A percentile compares a stretch with the other conserved stretches of the same genome.
These are phyloP conservation scores for Peromyscus melanophrys DNA, from an alignment of 2,797 vertebrate genomes.

Conservation along the genomic window DNA sequence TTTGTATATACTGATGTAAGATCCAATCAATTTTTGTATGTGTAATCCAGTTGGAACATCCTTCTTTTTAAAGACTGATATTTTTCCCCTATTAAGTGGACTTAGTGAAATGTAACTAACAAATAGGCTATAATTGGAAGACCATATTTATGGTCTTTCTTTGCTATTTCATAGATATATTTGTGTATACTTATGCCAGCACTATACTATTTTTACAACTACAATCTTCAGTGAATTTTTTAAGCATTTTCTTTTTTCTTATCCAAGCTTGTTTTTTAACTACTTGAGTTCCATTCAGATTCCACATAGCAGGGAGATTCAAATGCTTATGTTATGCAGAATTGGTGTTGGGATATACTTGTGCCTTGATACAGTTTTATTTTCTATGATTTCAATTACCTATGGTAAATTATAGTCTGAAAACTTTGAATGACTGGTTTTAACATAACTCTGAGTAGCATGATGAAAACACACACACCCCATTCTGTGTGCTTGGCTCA, in stretches of 20 bases:
- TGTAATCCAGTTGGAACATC: not conserved
- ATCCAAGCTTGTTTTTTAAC: not conserved
- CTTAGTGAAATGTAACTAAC: not conserved
- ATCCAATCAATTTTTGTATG: not conserved
- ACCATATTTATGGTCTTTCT: not conserved
- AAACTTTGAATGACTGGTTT: not conserved
- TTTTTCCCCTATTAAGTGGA: not conserved
- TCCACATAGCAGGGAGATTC: not conserved
- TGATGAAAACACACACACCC: not conserved
- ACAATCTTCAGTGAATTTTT: not conserved
- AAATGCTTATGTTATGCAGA: not conserved
- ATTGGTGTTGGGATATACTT: not conserved
- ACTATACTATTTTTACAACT: not conserved
- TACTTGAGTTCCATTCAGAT: not conserved
- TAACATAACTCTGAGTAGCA: not conserved
- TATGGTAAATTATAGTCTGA: not conserved
- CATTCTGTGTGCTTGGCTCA: not conserved
- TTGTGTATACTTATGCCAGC: not conserved
- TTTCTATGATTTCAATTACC: not conserved
- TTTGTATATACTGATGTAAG: not conserved
- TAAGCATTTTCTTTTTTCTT: not conserved
- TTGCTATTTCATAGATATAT: not conserved
- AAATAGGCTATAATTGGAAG: not conserved
- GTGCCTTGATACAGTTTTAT: not conserved
- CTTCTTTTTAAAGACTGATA: not conserved